Conservation (phyloP, 2,888 invertebrate species). For the Andrena hattorfiana region DNA sequence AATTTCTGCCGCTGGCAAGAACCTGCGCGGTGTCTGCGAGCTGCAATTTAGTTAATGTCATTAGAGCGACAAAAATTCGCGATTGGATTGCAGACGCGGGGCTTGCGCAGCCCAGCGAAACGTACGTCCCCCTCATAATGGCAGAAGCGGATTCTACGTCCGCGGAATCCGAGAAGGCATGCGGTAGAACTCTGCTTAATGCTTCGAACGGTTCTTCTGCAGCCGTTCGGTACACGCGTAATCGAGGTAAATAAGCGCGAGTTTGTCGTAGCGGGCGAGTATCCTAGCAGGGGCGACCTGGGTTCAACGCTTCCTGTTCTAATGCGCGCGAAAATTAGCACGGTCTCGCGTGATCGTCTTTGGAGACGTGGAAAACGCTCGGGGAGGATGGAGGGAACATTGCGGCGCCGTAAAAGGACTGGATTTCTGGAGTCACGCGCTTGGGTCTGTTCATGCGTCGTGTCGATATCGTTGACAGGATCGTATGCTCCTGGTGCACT, state of each 20-base stretch:
- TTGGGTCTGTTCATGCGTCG: slow-evolving; percentile 58
- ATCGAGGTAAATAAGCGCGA: slow-evolving; percentile 18
- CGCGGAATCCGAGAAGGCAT: slow-evolving; percentile 74
- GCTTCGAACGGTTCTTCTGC: slow-evolving; percentile 74
- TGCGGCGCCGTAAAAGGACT: slow-evolving; percentile 47
- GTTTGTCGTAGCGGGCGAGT: slow-evolving; percentile 12
- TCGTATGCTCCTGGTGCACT: slow-evolving; percentile 54
- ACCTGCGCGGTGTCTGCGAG: slow-evolving; percentile 19
- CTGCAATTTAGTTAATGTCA: slow-evolving; percentile 67
- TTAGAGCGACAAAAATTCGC: slow-evolving; percentile 69
- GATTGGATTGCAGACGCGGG: slow-evolving; percentile 59
- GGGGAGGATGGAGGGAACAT: slow-evolving; percentile 18
- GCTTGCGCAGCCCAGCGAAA: slow-evolving; percentile 11
- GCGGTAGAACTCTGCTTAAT: slow-evolving; percentile 73
- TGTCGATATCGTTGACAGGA: slow-evolving; percentile 57
- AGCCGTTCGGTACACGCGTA: slow-evolving; percentile 49
- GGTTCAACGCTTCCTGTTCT: slow-evolving; percentile 35
- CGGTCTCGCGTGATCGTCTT: slow-evolving; percentile 1
- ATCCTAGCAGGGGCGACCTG: not conserved
- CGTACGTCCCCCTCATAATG: slow-evolving; percentile 54
- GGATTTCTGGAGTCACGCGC: slow-evolving; percentile 70
- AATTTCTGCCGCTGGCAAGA: slow-evolving; percentile 26
- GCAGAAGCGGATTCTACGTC: slow-evolving; percentile 66
- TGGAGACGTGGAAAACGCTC: not conserved
- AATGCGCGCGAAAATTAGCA: slow-evolving; percentile 48